Evolutionary conservation across 2,113 vertebrate genomes (phyloP).

Genomic region (Oryzias curvinotus): DNA sequence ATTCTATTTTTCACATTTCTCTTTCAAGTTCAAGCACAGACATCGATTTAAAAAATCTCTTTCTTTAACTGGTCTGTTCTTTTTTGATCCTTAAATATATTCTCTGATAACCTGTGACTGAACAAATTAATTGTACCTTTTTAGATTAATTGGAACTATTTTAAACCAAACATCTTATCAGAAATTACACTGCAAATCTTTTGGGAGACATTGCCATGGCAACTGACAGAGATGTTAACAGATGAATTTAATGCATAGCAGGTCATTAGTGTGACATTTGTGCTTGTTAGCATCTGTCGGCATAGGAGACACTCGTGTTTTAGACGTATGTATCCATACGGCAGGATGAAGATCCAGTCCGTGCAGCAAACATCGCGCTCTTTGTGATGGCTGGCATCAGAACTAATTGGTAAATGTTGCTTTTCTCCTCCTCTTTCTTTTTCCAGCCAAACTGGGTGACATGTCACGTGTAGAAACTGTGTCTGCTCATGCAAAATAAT

Average conservation of each 20-base stretch:
- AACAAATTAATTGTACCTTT: too few relatives aligned
- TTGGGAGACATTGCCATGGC: conserved; percentile 25
- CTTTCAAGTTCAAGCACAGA: too few relatives aligned
- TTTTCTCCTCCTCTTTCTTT: conserved; percentile 15
- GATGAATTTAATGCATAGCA: conserved; percentile 29
- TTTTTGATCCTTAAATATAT: too few relatives aligned
- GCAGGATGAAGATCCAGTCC: conserved; percentile 2
- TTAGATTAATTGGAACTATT: too few relatives aligned
- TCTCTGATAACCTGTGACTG: too few relatives aligned
- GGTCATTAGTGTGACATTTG: conserved; percentile 15
- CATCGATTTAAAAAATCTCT: too few relatives aligned
- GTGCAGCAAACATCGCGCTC: conserved; percentile 6
- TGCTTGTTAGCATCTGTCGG: conserved; percentile 5
- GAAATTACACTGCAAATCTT: too few relatives aligned
- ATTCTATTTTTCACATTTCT: too few relatives aligned
- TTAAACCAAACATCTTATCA: too few relatives aligned
- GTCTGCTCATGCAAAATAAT: conserved; percentile 73
- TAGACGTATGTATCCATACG: not conserved
- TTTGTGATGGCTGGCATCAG: conserved; percentile 32
- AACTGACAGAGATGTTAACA: conserved; percentile 36
- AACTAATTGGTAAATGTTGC: conserved; percentile 42
- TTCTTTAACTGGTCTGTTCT: too few relatives aligned
- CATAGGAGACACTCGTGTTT: conserved; percentile 1
- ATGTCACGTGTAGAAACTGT: conserved; percentile 51
- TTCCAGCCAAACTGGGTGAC: conserved; percentile 17